Evolutionary conservation across 2,797 vertebrate species (phyloP).

Genomic region (Sebastes hubbsi): DNA sequence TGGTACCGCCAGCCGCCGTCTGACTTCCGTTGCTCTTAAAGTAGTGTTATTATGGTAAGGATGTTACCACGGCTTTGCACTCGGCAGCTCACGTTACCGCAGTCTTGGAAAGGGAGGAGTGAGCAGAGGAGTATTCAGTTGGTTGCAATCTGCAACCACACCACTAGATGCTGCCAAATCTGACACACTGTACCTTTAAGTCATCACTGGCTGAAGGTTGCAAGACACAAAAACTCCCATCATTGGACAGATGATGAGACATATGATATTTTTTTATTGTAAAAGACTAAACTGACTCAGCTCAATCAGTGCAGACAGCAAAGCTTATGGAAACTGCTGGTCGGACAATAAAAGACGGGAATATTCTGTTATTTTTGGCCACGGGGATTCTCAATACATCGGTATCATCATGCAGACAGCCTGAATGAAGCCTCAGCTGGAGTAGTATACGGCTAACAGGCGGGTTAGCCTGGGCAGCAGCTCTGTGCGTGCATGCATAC

Average conservation of each 20-base stretch:
- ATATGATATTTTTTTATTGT: too few species aligned
- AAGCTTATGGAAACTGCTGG: background rate
- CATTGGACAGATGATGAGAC: background rate
- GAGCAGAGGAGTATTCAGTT: too few species aligned
- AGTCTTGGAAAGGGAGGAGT: too few species aligned
- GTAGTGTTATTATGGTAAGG: too few species aligned
- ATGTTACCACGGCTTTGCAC: too few species aligned
- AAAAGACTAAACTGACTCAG: slow-evolving; percentile 6
- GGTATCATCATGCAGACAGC: background rate
- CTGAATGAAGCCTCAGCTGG: slow-evolving; percentile 17
- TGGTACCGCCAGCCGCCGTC: too few species aligned
- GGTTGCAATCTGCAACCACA: too few species aligned
- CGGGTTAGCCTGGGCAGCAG: slow-evolving; percentile 3
- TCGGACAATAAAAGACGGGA: background rate
- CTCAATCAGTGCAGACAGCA: background rate
- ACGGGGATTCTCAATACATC: background rate
- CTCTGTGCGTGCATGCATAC: background rate
- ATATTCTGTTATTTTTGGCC: background rate
- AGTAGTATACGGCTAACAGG: background rate
- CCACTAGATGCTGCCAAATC: too few species aligned
- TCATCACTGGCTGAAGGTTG: background rate
- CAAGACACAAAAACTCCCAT: background rate
- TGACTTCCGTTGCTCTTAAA: too few species aligned
- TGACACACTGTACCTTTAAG: too few species aligned
- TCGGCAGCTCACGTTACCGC: accelerated